A percentile compares a stretch with the other conserved stretches of the same genome.
phyloP scores from a whole-genome alignment of 2,888 invertebrate species.

The Coronaproctus castanopsis region DNA sequence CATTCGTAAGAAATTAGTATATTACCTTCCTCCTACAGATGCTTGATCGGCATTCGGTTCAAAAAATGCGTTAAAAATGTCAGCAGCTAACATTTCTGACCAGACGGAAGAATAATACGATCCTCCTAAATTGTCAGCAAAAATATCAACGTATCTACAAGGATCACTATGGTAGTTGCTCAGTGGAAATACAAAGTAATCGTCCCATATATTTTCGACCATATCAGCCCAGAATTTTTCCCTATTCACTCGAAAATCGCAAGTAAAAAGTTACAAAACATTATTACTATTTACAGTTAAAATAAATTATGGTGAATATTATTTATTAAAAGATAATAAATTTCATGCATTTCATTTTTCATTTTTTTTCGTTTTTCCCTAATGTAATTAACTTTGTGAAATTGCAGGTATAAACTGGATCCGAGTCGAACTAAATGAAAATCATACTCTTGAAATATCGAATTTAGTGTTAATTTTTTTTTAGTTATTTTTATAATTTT shows the following conservation, averaged over 20 bases:
- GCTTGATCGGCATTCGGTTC: constrained; percentile 32
- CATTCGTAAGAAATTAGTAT: no score
- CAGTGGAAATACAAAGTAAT: constrained; percentile 54
- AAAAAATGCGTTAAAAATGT: constrained; percentile 66
- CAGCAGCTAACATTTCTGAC: constrained; percentile 77
- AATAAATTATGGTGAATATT: not conserved
- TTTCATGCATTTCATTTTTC: no score
- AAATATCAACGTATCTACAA: constrained; percentile 63
- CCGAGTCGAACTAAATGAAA: no score
- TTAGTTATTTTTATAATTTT: no score
- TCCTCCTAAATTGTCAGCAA: constrained; percentile 64
- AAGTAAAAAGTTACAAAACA: not conserved
- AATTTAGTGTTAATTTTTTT: no score
- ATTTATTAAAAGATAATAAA: not conserved
- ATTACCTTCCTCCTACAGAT: constrained; percentile 22
- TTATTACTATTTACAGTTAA: not conserved
- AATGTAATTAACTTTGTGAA: no score
- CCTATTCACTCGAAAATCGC: constrained; percentile 25
- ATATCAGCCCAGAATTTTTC: constrained; percentile 62
- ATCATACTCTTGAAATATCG: no score
- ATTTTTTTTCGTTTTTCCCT: no score
- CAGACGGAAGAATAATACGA: constrained; percentile 56
- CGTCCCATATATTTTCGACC: constrained; percentile 55
- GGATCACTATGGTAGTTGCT: constrained; percentile 65
- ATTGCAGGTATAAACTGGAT: no score